phyloP scores from a whole-genome alignment of 2,113 vertebrate genomes.

The Grus americana region DNA sequence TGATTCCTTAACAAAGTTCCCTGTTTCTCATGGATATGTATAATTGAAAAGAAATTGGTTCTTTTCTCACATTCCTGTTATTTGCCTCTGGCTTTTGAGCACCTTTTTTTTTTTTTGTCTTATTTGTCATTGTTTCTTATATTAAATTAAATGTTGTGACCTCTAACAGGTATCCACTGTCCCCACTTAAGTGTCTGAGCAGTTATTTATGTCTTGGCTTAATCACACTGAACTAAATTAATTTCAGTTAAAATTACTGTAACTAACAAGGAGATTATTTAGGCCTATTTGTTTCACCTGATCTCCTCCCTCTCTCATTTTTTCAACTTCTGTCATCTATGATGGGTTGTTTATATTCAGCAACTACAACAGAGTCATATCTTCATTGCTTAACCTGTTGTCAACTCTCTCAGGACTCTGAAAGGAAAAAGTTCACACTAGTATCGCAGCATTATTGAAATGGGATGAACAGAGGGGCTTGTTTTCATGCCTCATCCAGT shows the following conservation, averaged over 20 bases:
- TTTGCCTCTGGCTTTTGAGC: neutral
- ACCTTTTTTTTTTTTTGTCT: neutral
- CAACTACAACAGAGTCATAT: neutral
- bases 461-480: neutral
- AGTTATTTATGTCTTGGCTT: neutral
- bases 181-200: neutral
- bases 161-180: neutral
- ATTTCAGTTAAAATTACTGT: neutral
- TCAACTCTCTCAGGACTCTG: neutral
- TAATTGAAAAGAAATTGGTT: conserved; percentile 29
- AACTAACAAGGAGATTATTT: neutral
- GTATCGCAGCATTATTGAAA: neutral
- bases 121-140: conserved; percentile 20
- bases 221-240: neutral
- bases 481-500: neutral
- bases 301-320: neutral
- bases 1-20: conserved; percentile 52
- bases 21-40: conserved; percentile 38
- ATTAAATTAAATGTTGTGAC: neutral
- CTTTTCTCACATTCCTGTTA: conserved; percentile 33
- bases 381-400: neutral
- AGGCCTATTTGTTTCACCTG: neutral
- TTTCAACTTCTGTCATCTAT: neutral
- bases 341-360: neutral
- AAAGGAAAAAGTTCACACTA: neutral